Evolutionary conservation across 2,797 vertebrate genomes (phyloP), one percentile per base, ranked within the genome.

Genomic region (Catharus ustulatus): DNA sequence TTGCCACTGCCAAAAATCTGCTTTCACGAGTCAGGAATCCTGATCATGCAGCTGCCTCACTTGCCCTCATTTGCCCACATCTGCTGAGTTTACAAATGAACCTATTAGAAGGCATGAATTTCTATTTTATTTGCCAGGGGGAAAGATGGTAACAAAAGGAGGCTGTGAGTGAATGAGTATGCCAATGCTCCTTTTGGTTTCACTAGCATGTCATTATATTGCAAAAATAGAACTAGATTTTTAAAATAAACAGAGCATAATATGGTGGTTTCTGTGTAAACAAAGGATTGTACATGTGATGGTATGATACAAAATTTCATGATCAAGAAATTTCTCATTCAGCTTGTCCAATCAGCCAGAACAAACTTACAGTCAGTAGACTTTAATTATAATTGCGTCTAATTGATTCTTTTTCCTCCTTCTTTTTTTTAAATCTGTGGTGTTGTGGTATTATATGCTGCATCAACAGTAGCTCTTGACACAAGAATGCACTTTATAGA

Each of bases 1-100:
- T 90, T 3, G 26, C 82, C 90, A 81, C 81, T 96, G 96, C 97
- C 96, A 97, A 95, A 95, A 96, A 92, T 38, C 94, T 95, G 94
- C 94, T 95, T 97, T 97, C 94, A 96, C 83, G 57, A 69, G 93
- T 92, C 89, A 95, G 94, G 92, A 96, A 97, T 96, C 92, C 94
- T 89, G 94, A 84, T 94, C 90, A 27, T 18, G 95, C 92, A 94
- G 94, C 89, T 93, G 87, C 92, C 92, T 96, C 91, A 42, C 93
- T 97, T 96, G 92, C 94, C 93, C 73, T 92, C 45, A 30, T 86
- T 92, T 76, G 79, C 96, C 96, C 96, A 94, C 96, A 97, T 97
- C 95, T 57, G 27, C 83, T 78, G 67, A 92, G 62, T 75, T 89
- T 76, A 93, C 85, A 95, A 95, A 95, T 84, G 81, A 94, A 91